Evolutionary conservation across 2,113 vertebrate genomes (phyloP).

Genomic region (Ptilorrhoa leucosticta): DNA sequence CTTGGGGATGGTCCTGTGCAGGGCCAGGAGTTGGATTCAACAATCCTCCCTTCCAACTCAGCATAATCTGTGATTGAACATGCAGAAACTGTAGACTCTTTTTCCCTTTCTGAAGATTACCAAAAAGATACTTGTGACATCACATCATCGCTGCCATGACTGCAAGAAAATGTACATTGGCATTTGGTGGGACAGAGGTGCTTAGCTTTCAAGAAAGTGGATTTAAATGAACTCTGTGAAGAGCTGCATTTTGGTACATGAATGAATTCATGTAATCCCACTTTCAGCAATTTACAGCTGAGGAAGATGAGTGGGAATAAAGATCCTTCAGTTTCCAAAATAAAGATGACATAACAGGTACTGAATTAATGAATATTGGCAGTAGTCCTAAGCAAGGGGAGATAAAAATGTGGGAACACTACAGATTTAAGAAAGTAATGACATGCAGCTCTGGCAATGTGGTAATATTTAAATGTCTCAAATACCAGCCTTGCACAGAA

Average conservation of each 20-base stretch:
- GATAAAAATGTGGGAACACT: background rate
- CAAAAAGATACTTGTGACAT: background rate
- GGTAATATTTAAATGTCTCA: background rate
- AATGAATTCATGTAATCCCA: background rate
- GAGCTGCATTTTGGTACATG: background rate
- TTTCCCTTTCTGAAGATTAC: background rate
- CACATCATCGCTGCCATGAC: rapidly evolving
- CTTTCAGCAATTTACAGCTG: background rate
- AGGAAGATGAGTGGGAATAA: background rate
- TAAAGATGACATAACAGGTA: background rate
- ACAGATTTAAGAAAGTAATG: background rate
- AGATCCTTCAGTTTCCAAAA: background rate
- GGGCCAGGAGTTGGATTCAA: rapidly evolving
- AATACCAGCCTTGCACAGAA: background rate
- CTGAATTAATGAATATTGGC: background rate
- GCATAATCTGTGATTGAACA: background rate
- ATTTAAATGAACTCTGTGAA: background rate
- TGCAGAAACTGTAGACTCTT: background rate
- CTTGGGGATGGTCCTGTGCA: background rate
- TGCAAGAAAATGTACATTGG: background rate
- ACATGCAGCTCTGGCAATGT: background rate
- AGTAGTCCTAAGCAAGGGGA: background rate
- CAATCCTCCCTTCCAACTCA: background rate
- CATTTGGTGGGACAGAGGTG: background rate
- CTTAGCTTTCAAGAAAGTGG: background rate